Percentiles rank a stretch among this genome's conserved stretches.
These are phyloP conservation scores for Parazoanthus swiftii DNA, from an alignment of 92 coral and sea anemone genomes.

Conservation along the genomic window DNA sequence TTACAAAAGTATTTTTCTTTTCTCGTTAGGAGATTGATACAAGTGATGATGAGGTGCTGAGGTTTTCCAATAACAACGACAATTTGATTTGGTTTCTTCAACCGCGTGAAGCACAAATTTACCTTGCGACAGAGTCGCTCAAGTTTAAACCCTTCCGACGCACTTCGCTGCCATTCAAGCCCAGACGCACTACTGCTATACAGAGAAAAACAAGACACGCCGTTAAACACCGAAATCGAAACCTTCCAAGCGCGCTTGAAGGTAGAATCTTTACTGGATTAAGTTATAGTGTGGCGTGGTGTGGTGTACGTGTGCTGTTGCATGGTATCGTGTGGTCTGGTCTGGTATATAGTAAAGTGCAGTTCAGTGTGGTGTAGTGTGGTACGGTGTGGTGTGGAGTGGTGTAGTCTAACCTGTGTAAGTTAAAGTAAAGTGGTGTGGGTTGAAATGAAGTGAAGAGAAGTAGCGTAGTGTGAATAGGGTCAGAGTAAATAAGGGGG, in stretches of 20 bases:
- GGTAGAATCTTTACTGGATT: neutral
- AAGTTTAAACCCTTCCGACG: conserved; percentile 61
- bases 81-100: conserved; percentile 79
- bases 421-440: too few species aligned
- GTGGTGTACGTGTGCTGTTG: neutral
- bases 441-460: too few species aligned
- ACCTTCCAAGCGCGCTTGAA: neutral
- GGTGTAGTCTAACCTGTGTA: too few species aligned
- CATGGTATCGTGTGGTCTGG: neutral
- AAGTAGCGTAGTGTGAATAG: too few species aligned
- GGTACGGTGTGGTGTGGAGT: neutral
- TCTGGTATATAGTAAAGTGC: too few species aligned
- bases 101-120: conserved; percentile 78
- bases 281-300: neutral
- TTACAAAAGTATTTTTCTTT: neutral
- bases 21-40: conserved; percentile 67
- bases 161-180: conserved; percentile 28
- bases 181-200: neutral
- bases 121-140: conserved; percentile 63
- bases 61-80: conserved; percentile 61
- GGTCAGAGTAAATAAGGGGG: too few species aligned
- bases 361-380: neutral
- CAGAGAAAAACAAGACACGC: neutral
- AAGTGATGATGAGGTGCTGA: conserved; percentile 60
- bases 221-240: neutral